phyloP scores from a whole-genome alignment of 1,140 invertebrate genomes.

The Dreissena polymorpha region DNA sequence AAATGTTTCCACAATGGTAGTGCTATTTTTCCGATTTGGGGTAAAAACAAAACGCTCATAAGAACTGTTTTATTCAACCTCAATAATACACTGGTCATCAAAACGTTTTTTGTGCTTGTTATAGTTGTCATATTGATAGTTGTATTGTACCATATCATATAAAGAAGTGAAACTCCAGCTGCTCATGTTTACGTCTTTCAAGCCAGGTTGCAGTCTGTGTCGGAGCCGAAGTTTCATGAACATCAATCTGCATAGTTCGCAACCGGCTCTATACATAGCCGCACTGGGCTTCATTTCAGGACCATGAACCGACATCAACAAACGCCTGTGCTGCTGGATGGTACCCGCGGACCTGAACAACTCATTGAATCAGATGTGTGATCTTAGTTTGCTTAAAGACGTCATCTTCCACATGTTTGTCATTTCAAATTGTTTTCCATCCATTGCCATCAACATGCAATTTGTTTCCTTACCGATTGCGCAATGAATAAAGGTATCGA shows the following conservation, averaged over 20 bases:
- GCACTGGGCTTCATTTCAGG: slow-evolving; percentile 64
- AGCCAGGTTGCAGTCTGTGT: slow-evolving; percentile 85
- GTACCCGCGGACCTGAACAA: slow-evolving; percentile 59
- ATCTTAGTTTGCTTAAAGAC: slow-evolving; percentile 91
- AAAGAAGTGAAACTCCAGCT: no score
- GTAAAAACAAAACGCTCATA: no score
- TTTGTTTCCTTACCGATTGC: slow-evolving; percentile 86
- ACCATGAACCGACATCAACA: slow-evolving; percentile 18
- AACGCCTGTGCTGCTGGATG: slow-evolving; percentile 36
- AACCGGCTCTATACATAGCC: slow-evolving; percentile 65
- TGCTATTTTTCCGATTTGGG: no score
- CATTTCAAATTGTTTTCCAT: slow-evolving; percentile 96
- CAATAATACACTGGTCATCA: no score
- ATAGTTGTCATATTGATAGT: no score
- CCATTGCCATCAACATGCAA: slow-evolving; percentile 97
- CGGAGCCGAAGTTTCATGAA: slow-evolving; percentile 91
- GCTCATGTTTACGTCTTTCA: background rate
- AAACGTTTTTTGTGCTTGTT: no score
- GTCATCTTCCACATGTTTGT: slow-evolving; percentile 94
- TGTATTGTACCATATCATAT: no score
- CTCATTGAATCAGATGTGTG: slow-evolving; percentile 90
- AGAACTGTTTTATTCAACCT: no score
- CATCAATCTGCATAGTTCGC: slow-evolving; percentile 81
- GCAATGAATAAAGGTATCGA: slow-evolving; percentile 81
- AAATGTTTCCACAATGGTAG: no score